Evolutionary conservation across 2,888 invertebrate genomes (phyloP).

Genomic region (Agapostemon virescens): DNA sequence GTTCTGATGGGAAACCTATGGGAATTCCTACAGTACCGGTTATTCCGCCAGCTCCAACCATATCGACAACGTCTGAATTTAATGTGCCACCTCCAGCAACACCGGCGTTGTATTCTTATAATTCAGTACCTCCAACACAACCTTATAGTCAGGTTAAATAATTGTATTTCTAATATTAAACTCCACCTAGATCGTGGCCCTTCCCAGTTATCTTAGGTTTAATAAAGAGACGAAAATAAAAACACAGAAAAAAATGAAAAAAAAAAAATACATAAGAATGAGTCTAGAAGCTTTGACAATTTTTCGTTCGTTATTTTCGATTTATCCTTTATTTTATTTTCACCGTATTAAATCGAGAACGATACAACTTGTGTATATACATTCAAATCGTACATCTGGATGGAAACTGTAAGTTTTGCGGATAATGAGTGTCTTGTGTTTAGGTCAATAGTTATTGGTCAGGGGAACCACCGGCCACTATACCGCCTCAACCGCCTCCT

Average conservation of each 20-base stretch:
- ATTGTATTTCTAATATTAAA: constrained; percentile 49
- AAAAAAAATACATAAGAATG: not conserved
- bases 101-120: constrained; percentile 74
- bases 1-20: constrained; percentile 76
- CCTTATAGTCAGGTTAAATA: constrained; percentile 75
- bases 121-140: constrained; percentile 72
- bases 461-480: constrained; percentile 69
- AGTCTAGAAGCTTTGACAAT: not conserved
- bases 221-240: constrained; percentile 18
- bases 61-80: constrained; percentile 73
- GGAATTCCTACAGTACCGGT: constrained; percentile 74
- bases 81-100: constrained; percentile 73
- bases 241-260: not conserved
- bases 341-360: not conserved
- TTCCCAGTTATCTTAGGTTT: constrained; percentile 12
- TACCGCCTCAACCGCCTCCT: constrained; percentile 72
- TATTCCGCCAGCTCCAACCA: constrained; percentile 76
- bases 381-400: not conserved
- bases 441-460: constrained; percentile 75
- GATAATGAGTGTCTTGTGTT: constrained; percentile 31
- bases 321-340: constrained; percentile 22
- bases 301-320: not conserved
- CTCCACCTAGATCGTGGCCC: not conserved
- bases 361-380: constrained; percentile 3
- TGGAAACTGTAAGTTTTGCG: constrained; percentile 6